These are phyloP conservation scores for Spinus olivaceus DNA, from an alignment of 2,797 vertebrate genomes.

Conservation along the genomic window DNA sequence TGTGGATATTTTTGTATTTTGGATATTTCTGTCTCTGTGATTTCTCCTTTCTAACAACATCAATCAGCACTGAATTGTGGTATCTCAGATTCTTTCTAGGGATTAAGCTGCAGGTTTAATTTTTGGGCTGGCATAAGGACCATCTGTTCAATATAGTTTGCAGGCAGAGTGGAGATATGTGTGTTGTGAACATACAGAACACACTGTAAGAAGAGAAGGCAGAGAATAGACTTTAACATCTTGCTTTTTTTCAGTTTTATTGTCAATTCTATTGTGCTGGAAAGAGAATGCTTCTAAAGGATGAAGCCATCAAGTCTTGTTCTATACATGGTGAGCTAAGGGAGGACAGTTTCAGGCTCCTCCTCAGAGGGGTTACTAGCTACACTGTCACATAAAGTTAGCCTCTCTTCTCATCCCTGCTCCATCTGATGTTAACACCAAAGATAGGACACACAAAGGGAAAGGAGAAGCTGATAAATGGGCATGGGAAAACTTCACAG, in stretches of 20 bases:
- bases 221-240: not conserved
- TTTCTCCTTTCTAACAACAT: slow-evolving; percentile 35
- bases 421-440: not conserved
- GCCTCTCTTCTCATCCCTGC: not conserved
- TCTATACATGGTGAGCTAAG: not conserved
- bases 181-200: not conserved
- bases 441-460: not conserved
- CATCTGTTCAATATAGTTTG: slow-evolving; percentile 17
- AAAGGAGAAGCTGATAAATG: not conserved
- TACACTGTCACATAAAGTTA: not conserved
- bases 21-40: not conserved
- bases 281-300: not conserved
- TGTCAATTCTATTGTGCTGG: not conserved
- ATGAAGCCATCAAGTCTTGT: not conserved
- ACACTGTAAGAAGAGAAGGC: not conserved
- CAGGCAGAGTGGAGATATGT: not conserved
- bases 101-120: slow-evolving; percentile 30
- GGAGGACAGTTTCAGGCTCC: not conserved
- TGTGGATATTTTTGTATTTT: not conserved
- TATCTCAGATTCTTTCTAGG: slow-evolving; percentile 22
- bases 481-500: not conserved
- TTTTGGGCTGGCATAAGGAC: not conserved
- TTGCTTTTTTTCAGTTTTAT: not conserved
- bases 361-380: not conserved
- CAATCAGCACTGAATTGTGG: not conserved